These are phyloP conservation scores for Poeciliopsis turneri DNA, from an alignment of 2,797 vertebrate species.

Conservation along the genomic window DNA sequence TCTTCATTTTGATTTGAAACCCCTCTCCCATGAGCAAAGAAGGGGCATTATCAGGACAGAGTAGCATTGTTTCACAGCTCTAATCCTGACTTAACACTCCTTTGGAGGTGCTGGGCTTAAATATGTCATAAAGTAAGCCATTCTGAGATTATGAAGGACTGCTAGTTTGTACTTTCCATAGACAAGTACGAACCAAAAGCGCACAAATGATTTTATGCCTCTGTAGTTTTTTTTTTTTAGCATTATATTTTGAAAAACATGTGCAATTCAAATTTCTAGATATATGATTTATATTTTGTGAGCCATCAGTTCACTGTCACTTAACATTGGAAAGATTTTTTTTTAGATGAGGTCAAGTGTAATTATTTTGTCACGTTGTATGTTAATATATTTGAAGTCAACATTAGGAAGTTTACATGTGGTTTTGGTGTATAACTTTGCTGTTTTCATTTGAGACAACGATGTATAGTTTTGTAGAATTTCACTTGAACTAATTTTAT, in stretches of 20 bases:
- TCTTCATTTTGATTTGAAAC: slow-evolving; percentile 38
- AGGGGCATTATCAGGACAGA: slow-evolving; percentile 15
- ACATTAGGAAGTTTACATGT: slow-evolving; percentile 8
- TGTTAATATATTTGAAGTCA: slow-evolving; percentile 33
- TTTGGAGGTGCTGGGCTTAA: slow-evolving; percentile 3
- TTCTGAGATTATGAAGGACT: slow-evolving; percentile 1
- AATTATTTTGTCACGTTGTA: slow-evolving; percentile 21
- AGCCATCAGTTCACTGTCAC: slow-evolving; percentile 16
- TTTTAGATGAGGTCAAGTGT: neutral
- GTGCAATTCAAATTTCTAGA: slow-evolving; percentile 43
- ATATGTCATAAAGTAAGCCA: neutral
- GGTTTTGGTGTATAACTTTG: slow-evolving; percentile 20
- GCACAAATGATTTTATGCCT: slow-evolving; percentile 33
- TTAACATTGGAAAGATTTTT: neutral
- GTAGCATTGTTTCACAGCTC: neutral
- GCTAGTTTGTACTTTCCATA: slow-evolving; percentile 16
- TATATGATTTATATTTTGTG: slow-evolving; percentile 21
- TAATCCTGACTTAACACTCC: neutral
- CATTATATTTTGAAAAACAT: slow-evolving; percentile 3
- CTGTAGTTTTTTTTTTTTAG: slow-evolving; percentile 24
- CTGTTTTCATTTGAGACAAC: slow-evolving; percentile 25
- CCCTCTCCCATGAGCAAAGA: slow-evolving; percentile 11
- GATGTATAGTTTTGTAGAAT: slow-evolving; percentile 20
- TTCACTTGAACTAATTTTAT: slow-evolving; percentile 27
- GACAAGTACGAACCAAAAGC: slow-evolving; percentile 19